Base-by-base conservation (phyloP, 2,797 vertebrate species). In the Falco biarmicus region DNA sequence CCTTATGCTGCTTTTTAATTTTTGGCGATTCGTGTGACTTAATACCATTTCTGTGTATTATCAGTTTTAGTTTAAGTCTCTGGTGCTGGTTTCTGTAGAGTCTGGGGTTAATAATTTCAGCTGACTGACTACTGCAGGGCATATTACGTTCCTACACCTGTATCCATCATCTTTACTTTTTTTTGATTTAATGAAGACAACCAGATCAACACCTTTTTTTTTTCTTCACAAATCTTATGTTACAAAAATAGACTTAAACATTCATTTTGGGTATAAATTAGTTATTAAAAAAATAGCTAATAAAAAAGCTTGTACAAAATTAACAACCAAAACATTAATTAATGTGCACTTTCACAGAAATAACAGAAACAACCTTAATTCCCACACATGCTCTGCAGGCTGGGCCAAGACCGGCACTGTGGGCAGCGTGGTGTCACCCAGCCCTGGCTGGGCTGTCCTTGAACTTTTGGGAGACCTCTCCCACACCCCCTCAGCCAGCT, bases 391-490 rank as follows among this genome's bases (percentile, higher is more conserved):
- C 29, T 41, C 28, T 31, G 64, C 54, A 77, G 25, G 22, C 14
- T 60, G 50, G 29, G 15, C 59, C 51, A 48, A 74, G 37, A 14
- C 13, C 1, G 1, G 24, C 13, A 3, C 32, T 0, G 1, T 1
- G 2, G 57, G 41, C 50, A 61, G 16, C 0, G 0, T 2, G 25
- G 11, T 28, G 32, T 31, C 41, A 48, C 34, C n/a, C 45, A 32
- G 3, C 4, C 17, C 2, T 34, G 21, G 15, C 0, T 59, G 54
- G 24, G 25, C 43, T 20, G 2, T 10, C 39, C 21, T 18, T 47
- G 13, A 28, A n/a, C 24, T 75, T 37, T 56, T 63, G 32, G 39
- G 28, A 81, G 3, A 56, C 12, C 31, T 47, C 63, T 60, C 41
- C 61, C 17, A 12, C 31, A 28, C 3, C 13, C 29, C 47, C 18